Base-by-base conservation (phyloP, 2,113 vertebrate genomes). In the Tylochromis polylepis region DNA sequence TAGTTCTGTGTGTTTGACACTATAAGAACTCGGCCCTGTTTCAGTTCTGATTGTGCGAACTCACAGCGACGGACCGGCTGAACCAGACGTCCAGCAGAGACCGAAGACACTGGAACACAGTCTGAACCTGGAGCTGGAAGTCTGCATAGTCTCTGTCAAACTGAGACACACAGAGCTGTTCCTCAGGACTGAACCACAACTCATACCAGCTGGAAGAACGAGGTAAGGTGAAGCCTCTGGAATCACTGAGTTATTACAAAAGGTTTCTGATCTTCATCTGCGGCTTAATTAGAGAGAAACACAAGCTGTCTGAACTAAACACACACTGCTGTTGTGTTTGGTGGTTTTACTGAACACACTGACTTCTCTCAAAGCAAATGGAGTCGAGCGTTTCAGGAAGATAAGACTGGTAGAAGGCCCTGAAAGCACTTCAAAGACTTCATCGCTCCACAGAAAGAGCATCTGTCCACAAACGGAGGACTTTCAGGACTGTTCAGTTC, bases 81-180 rank as follows among this genome's bases (percentile, higher is more conserved):
- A 97, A 96, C 93, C 95, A 97, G 51, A 93, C 95, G 92, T 97
- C 96, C 92, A 98, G 93, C 88, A 96, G 94, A 85, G 93, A 83
- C 93, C 95, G 95, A 59, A 98, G 80, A 41, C 96, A 97, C 81
- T 95, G 95, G 3, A 96, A 96, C 80, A 98, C 59, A 62, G 60
- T 80, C 89, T 96, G 94, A 58, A 96, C 93, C 92, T 97, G 96
- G 57, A 90, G 86, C 94, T 94, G 96, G 93, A 98, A 97, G 62
- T 97, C 97, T 80, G 92, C 56, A 31, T 97, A 97, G 92, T 97
- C 97, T 84, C 95, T 95, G 89, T 98, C 97, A 96, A 98, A 98
- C 97, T 98, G 79, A 83, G 16, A 86, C 57, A 80, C n/a, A 86
- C 27, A 34, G 16, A 62, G 0, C 3, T 10, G 38, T 65, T 65